These are phyloP conservation scores for Tachyglossus aculeatus DNA, from an alignment of 2,797 vertebrate species.

Conservation along the genomic window DNA sequence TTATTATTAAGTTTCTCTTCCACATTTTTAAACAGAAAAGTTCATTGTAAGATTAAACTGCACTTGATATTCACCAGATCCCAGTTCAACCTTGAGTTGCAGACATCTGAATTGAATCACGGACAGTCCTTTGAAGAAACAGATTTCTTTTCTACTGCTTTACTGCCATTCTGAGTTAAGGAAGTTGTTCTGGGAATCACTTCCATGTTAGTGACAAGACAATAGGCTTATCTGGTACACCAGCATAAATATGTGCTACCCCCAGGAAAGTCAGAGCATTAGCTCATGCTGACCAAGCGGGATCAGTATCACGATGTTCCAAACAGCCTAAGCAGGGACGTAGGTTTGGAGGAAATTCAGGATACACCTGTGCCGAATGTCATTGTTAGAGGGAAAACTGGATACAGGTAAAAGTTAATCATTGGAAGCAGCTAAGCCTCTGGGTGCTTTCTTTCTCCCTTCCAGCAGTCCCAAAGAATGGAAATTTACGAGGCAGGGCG, in stretches of 20 bases:
- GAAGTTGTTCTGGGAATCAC: constrained; percentile 62
- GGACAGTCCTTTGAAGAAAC: too few species aligned
- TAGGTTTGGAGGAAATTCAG: constrained; percentile 70
- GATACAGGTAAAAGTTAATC: constrained; percentile 79
- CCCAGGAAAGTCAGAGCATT: constrained; percentile 76
- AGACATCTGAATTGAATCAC: constrained; percentile 42
- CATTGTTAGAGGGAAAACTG: constrained; percentile 78
- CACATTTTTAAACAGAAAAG: constrained; percentile 54
- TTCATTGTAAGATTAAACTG: constrained; percentile 44
- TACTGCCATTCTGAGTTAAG: constrained; percentile 66
- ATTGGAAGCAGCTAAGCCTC: constrained; percentile 79
- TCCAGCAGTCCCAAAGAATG: constrained; percentile 76
- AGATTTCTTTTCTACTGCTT: constrained; percentile 62
- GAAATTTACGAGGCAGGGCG: constrained; percentile 57
- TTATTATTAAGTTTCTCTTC: too few species aligned
- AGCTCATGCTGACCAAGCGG: constrained; percentile 81
- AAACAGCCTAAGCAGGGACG: constrained; percentile 76
- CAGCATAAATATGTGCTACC: constrained; percentile 80
- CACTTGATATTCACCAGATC: constrained; percentile 42
- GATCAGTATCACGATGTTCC: constrained; percentile 70
- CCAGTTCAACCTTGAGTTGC: constrained; percentile 41
- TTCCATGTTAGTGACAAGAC: constrained; percentile 70
- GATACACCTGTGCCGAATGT: constrained; percentile 74
- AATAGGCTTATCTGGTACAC: constrained; percentile 71
- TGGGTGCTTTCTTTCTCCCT: constrained; percentile 79